Conservation (phyloP, 2,888 invertebrate genomes). For the Odiellus spinosus region DNA sequence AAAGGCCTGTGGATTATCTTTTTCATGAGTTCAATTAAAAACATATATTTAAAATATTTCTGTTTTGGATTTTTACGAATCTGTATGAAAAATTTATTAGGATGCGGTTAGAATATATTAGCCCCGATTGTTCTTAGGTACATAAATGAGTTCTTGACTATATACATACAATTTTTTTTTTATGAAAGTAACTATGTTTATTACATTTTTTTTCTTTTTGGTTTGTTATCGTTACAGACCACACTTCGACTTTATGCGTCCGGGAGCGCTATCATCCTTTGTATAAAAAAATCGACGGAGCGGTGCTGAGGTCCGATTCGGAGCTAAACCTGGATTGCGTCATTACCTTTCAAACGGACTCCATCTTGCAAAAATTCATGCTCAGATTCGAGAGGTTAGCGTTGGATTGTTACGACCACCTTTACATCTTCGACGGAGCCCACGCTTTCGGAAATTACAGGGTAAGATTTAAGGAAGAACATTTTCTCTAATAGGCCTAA, state of each 20-base stretch:
- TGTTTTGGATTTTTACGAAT: too few relatives aligned
- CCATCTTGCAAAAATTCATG: conserved; percentile 84
- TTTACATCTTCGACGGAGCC: conserved; percentile 80
- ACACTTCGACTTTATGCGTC: conserved; percentile 76
- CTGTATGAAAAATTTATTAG: too few relatives aligned
- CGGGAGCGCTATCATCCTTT: conserved; percentile 73
- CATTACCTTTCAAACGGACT: conserved; percentile 86
- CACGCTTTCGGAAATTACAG: conserved; percentile 74
- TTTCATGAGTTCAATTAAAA: too few relatives aligned
- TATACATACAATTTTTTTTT: too few relatives aligned
- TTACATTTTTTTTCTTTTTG: too few relatives aligned
- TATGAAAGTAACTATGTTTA: too few relatives aligned
- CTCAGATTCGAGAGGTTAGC: conserved; percentile 78
- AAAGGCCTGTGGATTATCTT: too few relatives aligned
- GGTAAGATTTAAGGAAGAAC: conserved; percentile 40
- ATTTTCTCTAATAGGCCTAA: too few relatives aligned
- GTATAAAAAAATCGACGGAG: conserved; percentile 79
- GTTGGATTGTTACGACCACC: conserved; percentile 84
- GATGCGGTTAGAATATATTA: too few relatives aligned
- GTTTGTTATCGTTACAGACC: conserved; percentile 45
- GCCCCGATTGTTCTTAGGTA: too few relatives aligned
- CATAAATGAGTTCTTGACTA: too few relatives aligned
- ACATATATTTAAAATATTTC: too few relatives aligned
- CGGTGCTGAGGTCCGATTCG: conserved; percentile 73
- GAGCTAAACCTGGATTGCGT: conserved; percentile 80